phyloP scores from a whole-genome alignment of 2,888 invertebrate genomes.

The Elgonia sp. region DNA sequence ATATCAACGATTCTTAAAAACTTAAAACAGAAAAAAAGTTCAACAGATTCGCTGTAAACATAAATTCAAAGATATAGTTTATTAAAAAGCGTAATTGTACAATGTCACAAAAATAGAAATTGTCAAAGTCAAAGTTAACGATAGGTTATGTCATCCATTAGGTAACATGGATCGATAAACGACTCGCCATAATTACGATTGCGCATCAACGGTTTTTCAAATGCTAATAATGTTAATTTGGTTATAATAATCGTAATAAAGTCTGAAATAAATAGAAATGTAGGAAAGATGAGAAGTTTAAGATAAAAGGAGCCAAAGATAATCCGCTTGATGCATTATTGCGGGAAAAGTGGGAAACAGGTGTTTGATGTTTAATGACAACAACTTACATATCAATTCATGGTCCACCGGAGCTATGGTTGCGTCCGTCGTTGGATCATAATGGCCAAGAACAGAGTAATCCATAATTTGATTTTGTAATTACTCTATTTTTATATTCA shows the following conservation, averaged over 20 bases:
- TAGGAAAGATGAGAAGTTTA: constrained; percentile 3
- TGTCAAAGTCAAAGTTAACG: neutral
- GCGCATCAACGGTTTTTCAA: constrained; percentile 24
- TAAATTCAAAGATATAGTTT: no score
- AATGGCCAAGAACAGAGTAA: constrained; percentile 84
- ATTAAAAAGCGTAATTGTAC: neutral
- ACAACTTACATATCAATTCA: constrained; percentile 83
- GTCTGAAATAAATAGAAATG: no score
- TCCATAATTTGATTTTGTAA: constrained; percentile 79
- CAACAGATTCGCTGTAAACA: no score
- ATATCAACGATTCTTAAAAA: no score
- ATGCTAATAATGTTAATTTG: neutral
- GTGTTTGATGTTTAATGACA: constrained; percentile 45
- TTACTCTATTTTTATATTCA: constrained; percentile 6
- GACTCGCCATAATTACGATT: constrained; percentile 35
- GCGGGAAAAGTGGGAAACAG: constrained; percentile 58
- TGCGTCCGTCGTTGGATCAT: constrained; percentile 82
- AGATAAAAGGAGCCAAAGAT: neutral
- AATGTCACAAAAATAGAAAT: neutral
- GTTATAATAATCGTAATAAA: no score
- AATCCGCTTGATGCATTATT: constrained; percentile 19
- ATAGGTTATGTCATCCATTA: constrained; percentile 31
- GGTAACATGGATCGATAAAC: constrained; percentile 46
- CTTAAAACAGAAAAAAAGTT: no score
- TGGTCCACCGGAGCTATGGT: constrained; percentile 80